These are phyloP conservation scores for Sicus ferrugineus DNA, from an alignment of 2,888 invertebrate genomes.

Conservation along the genomic window DNA sequence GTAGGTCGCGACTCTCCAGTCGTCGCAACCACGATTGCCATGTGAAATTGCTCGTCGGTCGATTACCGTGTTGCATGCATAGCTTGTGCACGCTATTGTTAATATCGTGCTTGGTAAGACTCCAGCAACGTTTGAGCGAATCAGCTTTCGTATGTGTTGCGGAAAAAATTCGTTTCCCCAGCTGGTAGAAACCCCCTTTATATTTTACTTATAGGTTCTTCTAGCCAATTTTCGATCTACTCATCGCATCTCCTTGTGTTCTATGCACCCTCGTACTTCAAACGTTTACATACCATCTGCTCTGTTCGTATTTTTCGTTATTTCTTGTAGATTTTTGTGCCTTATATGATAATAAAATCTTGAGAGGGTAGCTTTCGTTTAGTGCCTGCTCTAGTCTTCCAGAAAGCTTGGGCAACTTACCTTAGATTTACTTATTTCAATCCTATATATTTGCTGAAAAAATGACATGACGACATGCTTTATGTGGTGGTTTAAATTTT, in stretches of 20 bases:
- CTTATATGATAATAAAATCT: too few relatives aligned
- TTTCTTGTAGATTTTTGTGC: too few relatives aligned
- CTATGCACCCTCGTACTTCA: background rate
- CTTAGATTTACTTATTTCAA: too few relatives aligned
- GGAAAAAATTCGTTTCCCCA: conserved; percentile 6
- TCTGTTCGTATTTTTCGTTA: too few relatives aligned
- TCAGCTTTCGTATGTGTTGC: conserved; percentile 1
- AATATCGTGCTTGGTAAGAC: background rate
- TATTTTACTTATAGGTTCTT: conserved; percentile 13
- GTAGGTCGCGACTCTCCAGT: conserved; percentile 27
- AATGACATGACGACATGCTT: too few relatives aligned
- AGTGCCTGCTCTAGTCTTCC: too few relatives aligned
- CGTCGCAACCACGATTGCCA: conserved; percentile 22
- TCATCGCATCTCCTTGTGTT: background rate
- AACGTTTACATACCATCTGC: background rate
- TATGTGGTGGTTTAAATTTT: too few relatives aligned
- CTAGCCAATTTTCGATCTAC: conserved; percentile 18
- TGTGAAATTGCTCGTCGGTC: conserved; percentile 11
- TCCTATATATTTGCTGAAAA: too few relatives aligned
- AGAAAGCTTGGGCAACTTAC: too few relatives aligned
- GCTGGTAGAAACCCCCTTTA: background rate
- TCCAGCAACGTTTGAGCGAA: conserved; percentile 14
- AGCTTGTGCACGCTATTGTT: background rate
- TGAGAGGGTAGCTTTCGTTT: too few relatives aligned
- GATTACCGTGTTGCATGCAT: conserved; percentile 21